These are phyloP conservation scores for Epinephelus lanceolatus DNA, from an alignment of 2,113 vertebrate genomes.

Conservation along the genomic window DNA sequence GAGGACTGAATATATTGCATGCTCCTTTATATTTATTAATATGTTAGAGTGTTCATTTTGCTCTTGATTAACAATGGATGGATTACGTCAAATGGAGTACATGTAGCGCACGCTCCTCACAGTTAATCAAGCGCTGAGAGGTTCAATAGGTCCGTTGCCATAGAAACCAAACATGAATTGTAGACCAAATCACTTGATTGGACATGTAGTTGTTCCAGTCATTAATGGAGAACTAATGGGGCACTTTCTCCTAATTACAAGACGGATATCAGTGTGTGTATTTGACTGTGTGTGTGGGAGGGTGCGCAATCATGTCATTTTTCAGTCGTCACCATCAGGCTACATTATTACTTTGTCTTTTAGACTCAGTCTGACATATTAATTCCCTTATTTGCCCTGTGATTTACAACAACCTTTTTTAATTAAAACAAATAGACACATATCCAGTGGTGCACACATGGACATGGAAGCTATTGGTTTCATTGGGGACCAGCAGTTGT, in stretches of 20 bases:
- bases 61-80: constrained; percentile 41
- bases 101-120: constrained; percentile 29
- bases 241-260: constrained; percentile 54
- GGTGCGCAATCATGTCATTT: constrained; percentile 1
- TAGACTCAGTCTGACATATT: background rate
- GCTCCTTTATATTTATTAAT: constrained; percentile 28
- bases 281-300: background rate
- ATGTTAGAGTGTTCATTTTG: constrained; percentile 12
- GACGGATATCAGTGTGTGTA: constrained; percentile 18
- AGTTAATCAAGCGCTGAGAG: constrained; percentile 59
- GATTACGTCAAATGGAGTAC: constrained; percentile 39
- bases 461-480: background rate
- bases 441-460: background rate
- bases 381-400: background rate
- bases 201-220: constrained; percentile 47
- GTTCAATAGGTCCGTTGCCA: constrained; percentile 62
- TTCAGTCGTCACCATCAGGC: constrained; percentile 12
- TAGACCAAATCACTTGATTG: constrained; percentile 59
- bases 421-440: background rate
- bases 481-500: background rate
- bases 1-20: background rate
- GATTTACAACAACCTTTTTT: background rate
- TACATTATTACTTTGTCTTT: constrained; percentile 6
- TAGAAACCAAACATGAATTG: constrained; percentile 60
- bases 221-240: constrained; percentile 57